A percentile compares a stretch with the other conserved stretches of the same genome.
phyloP scores from a whole-genome alignment of 2,888 invertebrate species.

The Drosophila fulvimacula region DNA sequence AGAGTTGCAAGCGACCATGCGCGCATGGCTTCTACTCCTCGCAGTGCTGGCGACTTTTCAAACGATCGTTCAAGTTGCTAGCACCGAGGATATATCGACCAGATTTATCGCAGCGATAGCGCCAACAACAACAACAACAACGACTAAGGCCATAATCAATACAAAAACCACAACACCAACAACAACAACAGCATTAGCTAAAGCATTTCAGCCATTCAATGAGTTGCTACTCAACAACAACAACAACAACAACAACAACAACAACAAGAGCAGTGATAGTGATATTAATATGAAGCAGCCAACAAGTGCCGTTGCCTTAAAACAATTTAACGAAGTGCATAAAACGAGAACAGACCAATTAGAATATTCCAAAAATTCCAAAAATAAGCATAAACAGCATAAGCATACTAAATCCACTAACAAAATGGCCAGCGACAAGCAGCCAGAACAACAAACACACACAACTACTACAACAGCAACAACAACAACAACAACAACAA shows the following conservation, averaged over 20 bases:
- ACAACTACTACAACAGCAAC: slow-evolving; percentile 42
- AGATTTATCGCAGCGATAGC: slow-evolving; percentile 82
- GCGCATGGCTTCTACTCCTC: slow-evolving; percentile 85
- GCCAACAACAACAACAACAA: slow-evolving; percentile 57
- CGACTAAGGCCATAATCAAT: slow-evolving; percentile 46
- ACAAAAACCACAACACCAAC: slow-evolving; percentile 32
- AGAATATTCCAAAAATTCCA: slow-evolving; percentile 78
- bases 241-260: slow-evolving; percentile 53
- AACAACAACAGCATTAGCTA: slow-evolving; percentile 61
- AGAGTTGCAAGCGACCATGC: slow-evolving; percentile 86
- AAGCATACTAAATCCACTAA: slow-evolving; percentile 55
- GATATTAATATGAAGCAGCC: slow-evolving; percentile 57
- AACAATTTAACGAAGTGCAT: slow-evolving; percentile 77
- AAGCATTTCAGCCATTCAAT: slow-evolving; percentile 66
- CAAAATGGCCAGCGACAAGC: slow-evolving; percentile 70
- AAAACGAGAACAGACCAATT: slow-evolving; percentile 79
- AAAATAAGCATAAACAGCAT: slow-evolving; percentile 57
- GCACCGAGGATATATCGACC: slow-evolving; percentile 85
- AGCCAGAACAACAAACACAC: slow-evolving; percentile 52
- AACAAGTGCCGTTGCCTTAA: slow-evolving; percentile 63
- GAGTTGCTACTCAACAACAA: slow-evolving; percentile 57
- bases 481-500: slow-evolving; percentile 38
- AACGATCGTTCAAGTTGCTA: slow-evolving; percentile 85
- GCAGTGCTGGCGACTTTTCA: slow-evolving; percentile 86
- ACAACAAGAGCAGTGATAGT: slow-evolving; percentile 64